Conservation (phyloP, 2,797 vertebrate genomes). For the Falco novaeseelandiae region DNA sequence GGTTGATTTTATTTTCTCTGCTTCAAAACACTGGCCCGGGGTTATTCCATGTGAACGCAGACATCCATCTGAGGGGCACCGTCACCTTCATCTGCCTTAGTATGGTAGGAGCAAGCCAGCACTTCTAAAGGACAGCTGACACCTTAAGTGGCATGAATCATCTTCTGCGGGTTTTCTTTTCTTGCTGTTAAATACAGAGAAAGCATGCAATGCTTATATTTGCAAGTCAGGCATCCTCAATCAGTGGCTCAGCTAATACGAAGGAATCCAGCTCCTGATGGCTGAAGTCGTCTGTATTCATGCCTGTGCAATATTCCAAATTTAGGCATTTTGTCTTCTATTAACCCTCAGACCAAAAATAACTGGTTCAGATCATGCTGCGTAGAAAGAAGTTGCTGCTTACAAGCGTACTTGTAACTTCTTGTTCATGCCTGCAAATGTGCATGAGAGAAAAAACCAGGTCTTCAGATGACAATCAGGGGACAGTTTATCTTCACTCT, state of each 20-base stretch:
- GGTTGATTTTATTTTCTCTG: not conserved
- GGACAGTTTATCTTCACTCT: not conserved
- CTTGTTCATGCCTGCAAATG: not conserved
- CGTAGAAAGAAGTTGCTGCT: not conserved
- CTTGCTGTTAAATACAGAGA: not conserved
- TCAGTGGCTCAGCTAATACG: not conserved
- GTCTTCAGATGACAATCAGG: not conserved
- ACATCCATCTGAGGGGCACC: not conserved
- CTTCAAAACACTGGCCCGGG: not conserved
- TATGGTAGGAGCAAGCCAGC: not conserved
- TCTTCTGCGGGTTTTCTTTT: not conserved
- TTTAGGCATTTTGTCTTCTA: not conserved
- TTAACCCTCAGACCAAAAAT: not conserved
- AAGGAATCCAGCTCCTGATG: not conserved
- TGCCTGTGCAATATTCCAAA: not conserved
- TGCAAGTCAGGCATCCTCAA: not conserved
- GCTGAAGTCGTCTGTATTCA: not conserved
- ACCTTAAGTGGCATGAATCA: not conserved
- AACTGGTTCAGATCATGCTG: not conserved
- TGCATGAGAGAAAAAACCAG: not conserved
- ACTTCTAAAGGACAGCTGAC: not conserved
- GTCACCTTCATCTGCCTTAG: not conserved
- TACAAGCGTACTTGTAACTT: not conserved
- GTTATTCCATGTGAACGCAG: not conserved
- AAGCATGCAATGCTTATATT: accelerated